These are phyloP conservation scores for Anthopleura sola DNA, from an alignment of 64 coral and sea anemone species.

Conservation along the genomic window DNA sequence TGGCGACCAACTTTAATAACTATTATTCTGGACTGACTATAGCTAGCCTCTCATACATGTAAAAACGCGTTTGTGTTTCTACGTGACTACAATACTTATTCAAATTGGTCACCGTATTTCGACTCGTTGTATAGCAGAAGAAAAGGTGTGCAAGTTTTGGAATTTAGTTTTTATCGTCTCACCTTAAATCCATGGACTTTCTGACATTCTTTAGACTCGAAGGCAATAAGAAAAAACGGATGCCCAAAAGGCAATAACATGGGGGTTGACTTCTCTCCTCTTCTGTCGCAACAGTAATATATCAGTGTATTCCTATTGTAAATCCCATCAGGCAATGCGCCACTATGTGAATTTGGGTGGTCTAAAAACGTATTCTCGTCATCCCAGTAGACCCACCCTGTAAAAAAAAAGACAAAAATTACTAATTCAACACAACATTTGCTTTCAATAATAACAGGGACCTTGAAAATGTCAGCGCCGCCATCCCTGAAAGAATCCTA, in stretches of 20 bases:
- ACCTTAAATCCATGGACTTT: constrained; percentile 34
- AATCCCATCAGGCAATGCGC: constrained; percentile 64
- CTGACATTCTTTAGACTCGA: constrained; percentile 60
- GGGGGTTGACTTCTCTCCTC: constrained; percentile 50
- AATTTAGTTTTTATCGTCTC: background rate
- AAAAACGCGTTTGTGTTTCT: too few species aligned
- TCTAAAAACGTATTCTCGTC: constrained; percentile 77
- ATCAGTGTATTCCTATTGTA: constrained; percentile 81
- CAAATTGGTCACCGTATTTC: too few species aligned
- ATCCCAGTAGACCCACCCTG: constrained; percentile 90
- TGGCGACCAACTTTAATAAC: too few species aligned
- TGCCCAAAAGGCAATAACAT: constrained; percentile 45
- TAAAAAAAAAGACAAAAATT: background rate
- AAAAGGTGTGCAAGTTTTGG: too few species aligned
- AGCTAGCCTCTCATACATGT: too few species aligned
- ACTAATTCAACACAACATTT: background rate
- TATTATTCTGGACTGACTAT: too few species aligned
- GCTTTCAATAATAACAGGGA: too few species aligned
- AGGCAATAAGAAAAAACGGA: constrained; percentile 80
- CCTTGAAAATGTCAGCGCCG: too few species aligned
- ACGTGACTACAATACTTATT: too few species aligned
- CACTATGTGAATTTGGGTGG: constrained; percentile 52
- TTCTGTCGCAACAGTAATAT: constrained; percentile 78
- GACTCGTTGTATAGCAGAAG: too few species aligned
- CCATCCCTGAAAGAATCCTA: too few species aligned